These are phyloP conservation scores for Micoletzkya japonica DNA, from an alignment of 2,888 invertebrate genomes.

Conservation along the genomic window DNA sequence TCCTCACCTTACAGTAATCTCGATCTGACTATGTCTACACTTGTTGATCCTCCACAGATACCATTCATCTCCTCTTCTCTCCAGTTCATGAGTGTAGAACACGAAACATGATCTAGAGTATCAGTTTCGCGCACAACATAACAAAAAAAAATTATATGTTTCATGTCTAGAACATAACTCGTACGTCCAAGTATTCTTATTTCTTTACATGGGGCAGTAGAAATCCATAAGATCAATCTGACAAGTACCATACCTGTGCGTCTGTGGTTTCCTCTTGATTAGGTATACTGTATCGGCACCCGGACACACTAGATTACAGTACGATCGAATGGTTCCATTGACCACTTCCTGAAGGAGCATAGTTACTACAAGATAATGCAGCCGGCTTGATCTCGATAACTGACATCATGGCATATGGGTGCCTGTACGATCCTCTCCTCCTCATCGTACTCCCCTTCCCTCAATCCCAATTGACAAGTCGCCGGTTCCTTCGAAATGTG, in stretches of 20 bases:
- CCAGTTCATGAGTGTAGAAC: conserved; percentile 24
- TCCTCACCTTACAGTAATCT: conserved; percentile 13
- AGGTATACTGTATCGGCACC: conserved; percentile 57
- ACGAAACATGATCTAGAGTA: conserved; percentile 24
- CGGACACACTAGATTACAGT: conserved; percentile 55
- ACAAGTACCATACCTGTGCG: conserved; percentile 13
- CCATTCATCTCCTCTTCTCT: conserved; percentile 5
- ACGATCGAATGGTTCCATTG: conserved; percentile 55
- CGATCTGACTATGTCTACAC: conserved; percentile 24
- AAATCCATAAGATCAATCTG: not conserved
- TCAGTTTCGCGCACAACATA: too few species aligned
- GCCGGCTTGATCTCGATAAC: not conserved
- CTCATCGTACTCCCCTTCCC: conserved; percentile 15
- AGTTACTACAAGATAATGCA: not conserved
- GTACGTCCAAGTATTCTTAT: not conserved
- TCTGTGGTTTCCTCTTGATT: conserved; percentile 27
- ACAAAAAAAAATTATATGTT: not conserved
- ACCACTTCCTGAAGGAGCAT: conserved; percentile 49
- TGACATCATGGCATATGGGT: conserved; percentile 9
- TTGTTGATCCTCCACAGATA: conserved; percentile 23
- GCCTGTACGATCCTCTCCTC: conserved; percentile 5
- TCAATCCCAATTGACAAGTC: not conserved
- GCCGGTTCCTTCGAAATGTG: conserved; percentile 23
- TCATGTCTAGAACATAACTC: too few species aligned
- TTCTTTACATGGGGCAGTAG: not conserved